These are phyloP conservation scores for Agrotis clavis DNA, from an alignment of 2,888 invertebrate species.

Conservation along the genomic window DNA sequence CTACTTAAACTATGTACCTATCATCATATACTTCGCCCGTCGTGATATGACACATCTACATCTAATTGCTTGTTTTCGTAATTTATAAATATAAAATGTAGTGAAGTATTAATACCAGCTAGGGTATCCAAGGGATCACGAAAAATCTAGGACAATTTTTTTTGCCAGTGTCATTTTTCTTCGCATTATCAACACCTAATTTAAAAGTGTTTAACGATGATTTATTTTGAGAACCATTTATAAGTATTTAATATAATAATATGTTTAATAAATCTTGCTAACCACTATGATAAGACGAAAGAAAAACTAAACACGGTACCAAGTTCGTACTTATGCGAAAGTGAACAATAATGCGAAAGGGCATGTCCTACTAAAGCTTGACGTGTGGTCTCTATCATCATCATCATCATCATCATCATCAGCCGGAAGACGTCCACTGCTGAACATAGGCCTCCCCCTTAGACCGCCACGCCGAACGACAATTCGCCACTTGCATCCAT, in stretches of 20 bases:
- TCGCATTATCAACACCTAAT: too few species aligned
- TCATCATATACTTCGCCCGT: conserved; percentile 2
- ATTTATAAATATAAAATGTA: conserved; percentile 14
- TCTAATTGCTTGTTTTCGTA: conserved; percentile 19
- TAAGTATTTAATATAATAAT: neutral
- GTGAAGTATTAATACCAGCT: neutral
- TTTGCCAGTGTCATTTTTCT: neutral
- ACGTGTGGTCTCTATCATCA: conserved; percentile 7
- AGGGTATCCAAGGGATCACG: neutral
- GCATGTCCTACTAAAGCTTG: neutral
- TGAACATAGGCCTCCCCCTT: too few species aligned
- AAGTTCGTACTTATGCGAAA: too few species aligned
- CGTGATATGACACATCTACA: conserved; percentile 30
- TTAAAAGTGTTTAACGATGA: too few species aligned
- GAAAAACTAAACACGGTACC: neutral
- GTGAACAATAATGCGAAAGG: too few species aligned
- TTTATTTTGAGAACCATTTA: neutral
- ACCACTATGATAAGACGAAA: neutral
- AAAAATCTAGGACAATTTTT: neutral
- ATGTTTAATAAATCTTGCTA: neutral
- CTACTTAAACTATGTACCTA: conserved; percentile 10
- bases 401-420: too few species aligned
- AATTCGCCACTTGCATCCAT: too few species aligned
- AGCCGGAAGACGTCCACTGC: too few species aligned
- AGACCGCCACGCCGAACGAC: too few species aligned